Conservation (phyloP, 1,140 invertebrate species). For the Catajapyx aquilonaris region DNA sequence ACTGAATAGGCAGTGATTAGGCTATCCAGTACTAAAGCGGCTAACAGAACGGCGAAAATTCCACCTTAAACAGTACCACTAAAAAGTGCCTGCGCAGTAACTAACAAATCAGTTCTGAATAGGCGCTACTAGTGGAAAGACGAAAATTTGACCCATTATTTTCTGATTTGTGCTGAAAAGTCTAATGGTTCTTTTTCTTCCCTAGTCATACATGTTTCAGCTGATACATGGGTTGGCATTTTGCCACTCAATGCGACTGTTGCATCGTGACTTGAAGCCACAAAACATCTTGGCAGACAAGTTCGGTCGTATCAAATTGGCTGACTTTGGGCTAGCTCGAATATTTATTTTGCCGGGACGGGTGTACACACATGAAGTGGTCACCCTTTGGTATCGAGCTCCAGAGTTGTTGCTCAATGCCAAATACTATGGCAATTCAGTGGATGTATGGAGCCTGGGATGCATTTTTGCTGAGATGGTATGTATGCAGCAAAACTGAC, state of each 20-base stretch:
- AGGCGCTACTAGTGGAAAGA: too few species aligned
- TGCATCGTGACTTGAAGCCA: constrained; percentile 79
- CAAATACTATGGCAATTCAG: constrained; percentile 68
- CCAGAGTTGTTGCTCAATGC: constrained; percentile 85
- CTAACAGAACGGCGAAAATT: too few species aligned
- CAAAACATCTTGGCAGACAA: constrained; percentile 72
- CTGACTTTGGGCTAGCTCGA: constrained; percentile 75
- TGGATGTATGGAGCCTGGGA: constrained; percentile 90
- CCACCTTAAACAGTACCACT: too few species aligned
- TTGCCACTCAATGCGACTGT: constrained; percentile 70
- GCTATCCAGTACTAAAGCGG: too few species aligned
- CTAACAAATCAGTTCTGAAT: too few species aligned
- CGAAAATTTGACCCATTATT: too few species aligned
- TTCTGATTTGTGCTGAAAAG: too few species aligned
- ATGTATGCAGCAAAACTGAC: constrained; percentile 12
- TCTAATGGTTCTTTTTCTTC: too few species aligned
- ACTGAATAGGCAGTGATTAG: too few species aligned
- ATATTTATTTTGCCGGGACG: constrained; percentile 62
- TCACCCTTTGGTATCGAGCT: constrained; percentile 91
- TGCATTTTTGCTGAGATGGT: constrained; percentile 92
- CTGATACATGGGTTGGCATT: constrained; percentile 73
- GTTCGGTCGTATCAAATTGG: constrained; percentile 62
- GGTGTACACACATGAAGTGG: constrained; percentile 80
- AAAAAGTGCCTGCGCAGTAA: too few species aligned
- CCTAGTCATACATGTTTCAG: constrained; percentile 81